phyloP scores from a whole-genome alignment of 1,140 invertebrate species.

The Drosophila willistoni region DNA sequence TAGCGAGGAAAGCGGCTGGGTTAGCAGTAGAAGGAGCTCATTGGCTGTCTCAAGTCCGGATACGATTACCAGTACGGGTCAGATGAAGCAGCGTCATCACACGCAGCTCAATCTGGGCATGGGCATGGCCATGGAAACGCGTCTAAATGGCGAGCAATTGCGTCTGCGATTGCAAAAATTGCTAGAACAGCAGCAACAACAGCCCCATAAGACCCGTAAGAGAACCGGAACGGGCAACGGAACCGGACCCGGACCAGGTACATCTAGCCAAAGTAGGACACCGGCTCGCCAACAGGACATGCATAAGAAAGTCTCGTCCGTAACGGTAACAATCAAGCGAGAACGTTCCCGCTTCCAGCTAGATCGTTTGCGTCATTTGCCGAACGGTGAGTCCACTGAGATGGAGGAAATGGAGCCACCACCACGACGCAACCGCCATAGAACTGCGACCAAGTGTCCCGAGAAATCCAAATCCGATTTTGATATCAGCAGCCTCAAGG shows the following conservation, averaged over 20 bases:
- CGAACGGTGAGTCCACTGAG: constrained; percentile 78
- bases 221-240: constrained; percentile 25
- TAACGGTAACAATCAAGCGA: constrained; percentile 68
- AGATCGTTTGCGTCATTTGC: constrained; percentile 64
- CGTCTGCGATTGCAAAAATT: constrained; percentile 85
- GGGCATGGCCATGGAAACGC: constrained; percentile 80
- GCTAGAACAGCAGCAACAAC: constrained; percentile 80
- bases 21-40: constrained; percentile 88
- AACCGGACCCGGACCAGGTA: constrained; percentile 22
- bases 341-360: constrained; percentile 73
- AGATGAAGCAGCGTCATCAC: constrained; percentile 77
- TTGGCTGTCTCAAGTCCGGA: constrained; percentile 85
- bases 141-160: constrained; percentile 86
- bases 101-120: constrained; percentile 69
- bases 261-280: constrained; percentile 58
- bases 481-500: constrained; percentile 84
- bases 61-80: constrained; percentile 73
- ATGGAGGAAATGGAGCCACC: constrained; percentile 74
- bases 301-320: constrained; percentile 73
- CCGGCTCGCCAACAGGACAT: constrained; percentile 60
- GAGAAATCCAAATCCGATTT: constrained; percentile 85
- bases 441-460: constrained; percentile 40
- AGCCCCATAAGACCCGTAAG: constrained; percentile 60
- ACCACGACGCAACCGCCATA: constrained; percentile 60
- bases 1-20: constrained; percentile 91